Evolutionary conservation across 2,797 vertebrate species (phyloP).

Genomic region (Moxostoma hubbsi): DNA sequence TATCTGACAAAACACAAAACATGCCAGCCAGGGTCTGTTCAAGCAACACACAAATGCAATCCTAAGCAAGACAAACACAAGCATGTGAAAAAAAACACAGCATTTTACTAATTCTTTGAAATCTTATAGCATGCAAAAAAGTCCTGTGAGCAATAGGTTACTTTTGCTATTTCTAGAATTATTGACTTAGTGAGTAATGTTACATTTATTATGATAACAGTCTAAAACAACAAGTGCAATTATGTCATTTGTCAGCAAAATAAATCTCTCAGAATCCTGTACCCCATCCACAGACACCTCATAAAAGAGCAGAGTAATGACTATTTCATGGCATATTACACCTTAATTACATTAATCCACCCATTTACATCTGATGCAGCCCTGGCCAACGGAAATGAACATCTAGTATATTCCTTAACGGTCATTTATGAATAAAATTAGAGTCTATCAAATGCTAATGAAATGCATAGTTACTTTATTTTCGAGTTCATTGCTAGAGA

Average conservation of each 20-base stretch:
- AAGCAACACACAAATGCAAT: too few relatives aligned
- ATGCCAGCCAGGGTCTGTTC: too few relatives aligned
- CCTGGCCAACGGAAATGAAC: conserved; percentile 87
- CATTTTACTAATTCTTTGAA: too few relatives aligned
- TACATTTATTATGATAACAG: conserved; percentile 41
- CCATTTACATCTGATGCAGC: conserved; percentile 93
- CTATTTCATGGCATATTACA: conserved; percentile 99
- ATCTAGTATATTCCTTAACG: conserved; percentile 83
- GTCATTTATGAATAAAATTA: conserved; percentile 96
- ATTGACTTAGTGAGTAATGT: too few relatives aligned
- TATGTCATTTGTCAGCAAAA: too few relatives aligned
- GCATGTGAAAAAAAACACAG: too few relatives aligned
- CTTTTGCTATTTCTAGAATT: too few relatives aligned
- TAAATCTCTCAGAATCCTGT: too few relatives aligned
- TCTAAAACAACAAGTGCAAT: conserved; percentile 45
- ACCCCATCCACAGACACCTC: conserved; percentile 75
- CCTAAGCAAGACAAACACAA: too few relatives aligned
- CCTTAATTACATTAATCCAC: conserved; percentile 97
- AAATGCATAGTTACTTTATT: conserved; percentile 69
- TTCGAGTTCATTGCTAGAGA: conserved; percentile 78
- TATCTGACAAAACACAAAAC: conserved; percentile 2
- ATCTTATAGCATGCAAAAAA: too few relatives aligned
- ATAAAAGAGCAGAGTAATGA: conserved; percentile 90
- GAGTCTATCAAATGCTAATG: conserved; percentile 82
- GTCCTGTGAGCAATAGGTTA: too few relatives aligned